Evolutionary conservation across 64 coral and sea anemone species (phyloP).

Genomic region (Cladopsammia gracilis): DNA sequence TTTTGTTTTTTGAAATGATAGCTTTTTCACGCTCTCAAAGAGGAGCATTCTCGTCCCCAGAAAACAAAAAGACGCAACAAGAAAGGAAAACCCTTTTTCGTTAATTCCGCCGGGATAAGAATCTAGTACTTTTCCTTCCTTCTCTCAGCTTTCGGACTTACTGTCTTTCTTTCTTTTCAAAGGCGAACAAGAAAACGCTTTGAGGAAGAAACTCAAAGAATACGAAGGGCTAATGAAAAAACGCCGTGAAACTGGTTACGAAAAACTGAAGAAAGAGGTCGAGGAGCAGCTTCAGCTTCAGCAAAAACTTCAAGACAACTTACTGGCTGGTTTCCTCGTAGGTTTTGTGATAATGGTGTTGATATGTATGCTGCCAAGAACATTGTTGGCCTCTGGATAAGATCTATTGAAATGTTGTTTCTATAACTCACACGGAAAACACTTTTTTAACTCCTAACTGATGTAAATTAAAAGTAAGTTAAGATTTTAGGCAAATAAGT

Average conservation of each 20-base stretch:
- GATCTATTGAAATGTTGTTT: neutral
- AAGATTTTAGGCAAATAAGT: no score
- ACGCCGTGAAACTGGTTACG: neutral
- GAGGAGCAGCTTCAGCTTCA: constrained; percentile 35
- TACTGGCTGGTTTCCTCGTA: constrained; percentile 58
- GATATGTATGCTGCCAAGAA: constrained; percentile 51
- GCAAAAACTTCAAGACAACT: constrained; percentile 41
- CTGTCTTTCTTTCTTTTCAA: neutral
- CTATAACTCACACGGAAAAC: no score
- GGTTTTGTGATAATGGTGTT: constrained; percentile 64
- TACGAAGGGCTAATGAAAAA: constrained; percentile 19
- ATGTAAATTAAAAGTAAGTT: no score
- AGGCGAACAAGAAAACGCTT: constrained; percentile 19
- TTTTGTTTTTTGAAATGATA: no score
- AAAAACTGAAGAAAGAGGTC: constrained; percentile 33
- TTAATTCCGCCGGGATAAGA: no score
- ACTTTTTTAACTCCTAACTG: no score
- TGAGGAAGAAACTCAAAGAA: constrained; percentile 47
- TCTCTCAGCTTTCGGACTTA: no score
- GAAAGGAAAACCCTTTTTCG: no score
- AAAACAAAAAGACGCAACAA: no score
- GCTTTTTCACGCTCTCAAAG: no score
- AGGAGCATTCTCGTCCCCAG: no score
- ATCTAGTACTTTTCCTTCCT: no score
- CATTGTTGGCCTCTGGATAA: neutral